A percentile compares a stretch with the other conserved stretches of the same genome.
Conservation (phyloP, 2,888 invertebrate genomes). For the Perizoma flavofasciatum region DNA sequence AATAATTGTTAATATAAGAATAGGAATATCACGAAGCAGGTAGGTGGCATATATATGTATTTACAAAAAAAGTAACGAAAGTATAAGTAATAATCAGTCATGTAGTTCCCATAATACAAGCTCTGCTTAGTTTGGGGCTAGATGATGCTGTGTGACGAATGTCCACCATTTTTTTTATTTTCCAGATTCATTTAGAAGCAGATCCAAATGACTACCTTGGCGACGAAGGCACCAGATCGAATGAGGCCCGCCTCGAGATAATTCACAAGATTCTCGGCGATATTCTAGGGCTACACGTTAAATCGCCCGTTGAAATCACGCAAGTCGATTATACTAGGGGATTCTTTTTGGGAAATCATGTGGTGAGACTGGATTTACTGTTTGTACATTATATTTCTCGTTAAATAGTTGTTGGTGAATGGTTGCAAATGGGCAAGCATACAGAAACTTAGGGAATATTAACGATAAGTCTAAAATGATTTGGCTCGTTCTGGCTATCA, state of each 20-base stretch:
- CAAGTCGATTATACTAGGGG: constrained; percentile 84
- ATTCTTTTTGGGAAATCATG: constrained; percentile 92
- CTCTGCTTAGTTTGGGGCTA: too few species aligned
- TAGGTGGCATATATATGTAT: too few species aligned
- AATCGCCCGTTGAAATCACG: constrained; percentile 55
- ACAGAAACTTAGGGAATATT: not conserved
- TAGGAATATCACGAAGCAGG: too few species aligned
- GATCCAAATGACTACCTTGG: constrained; percentile 85
- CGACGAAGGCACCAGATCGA: constrained; percentile 73
- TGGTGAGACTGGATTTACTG: constrained; percentile 80
- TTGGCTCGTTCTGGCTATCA: too few species aligned
- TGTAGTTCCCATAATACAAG: too few species aligned
- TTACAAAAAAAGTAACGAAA: too few species aligned
- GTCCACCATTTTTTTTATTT: constrained; percentile 6
- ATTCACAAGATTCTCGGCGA: constrained; percentile 89
- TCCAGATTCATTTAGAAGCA: constrained; percentile 91
- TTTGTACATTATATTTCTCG: not conserved
- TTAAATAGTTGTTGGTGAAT: constrained; percentile 4
- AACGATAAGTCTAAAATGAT: too few species aligned
- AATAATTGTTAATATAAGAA: too few species aligned
- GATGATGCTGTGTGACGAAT: too few species aligned
- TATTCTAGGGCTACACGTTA: constrained; percentile 87
- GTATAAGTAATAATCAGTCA: too few species aligned
- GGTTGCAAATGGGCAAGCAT: constrained; percentile 3
- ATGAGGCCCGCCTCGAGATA: constrained; percentile 90